Percentiles rank a stretch among this genome's conserved stretches.
These are phyloP conservation scores for Choreutis nemorana DNA, from an alignment of 2,888 invertebrate species.

Conservation along the genomic window DNA sequence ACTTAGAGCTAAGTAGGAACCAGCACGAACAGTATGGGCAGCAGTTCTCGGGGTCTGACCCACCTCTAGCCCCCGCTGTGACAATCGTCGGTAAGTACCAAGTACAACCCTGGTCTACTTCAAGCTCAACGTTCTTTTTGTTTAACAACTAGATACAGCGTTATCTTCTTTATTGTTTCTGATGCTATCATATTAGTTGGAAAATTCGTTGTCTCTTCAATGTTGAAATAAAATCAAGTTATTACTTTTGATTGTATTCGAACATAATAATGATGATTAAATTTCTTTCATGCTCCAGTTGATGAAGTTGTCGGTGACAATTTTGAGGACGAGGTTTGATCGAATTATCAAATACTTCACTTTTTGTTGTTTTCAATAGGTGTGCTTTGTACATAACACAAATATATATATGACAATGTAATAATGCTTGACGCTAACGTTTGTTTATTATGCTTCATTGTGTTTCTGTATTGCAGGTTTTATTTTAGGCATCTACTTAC, in stretches of 20 bases:
- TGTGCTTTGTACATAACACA: conserved; percentile 15
- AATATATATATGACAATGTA: conserved; percentile 3
- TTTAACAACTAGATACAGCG: too few relatives aligned
- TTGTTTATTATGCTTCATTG: conserved; percentile 15
- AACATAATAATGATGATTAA: conserved; percentile 9
- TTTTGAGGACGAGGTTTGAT: conserved; percentile 55
- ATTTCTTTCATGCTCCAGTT: conserved; percentile 57
- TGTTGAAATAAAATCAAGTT: conserved; percentile 1
- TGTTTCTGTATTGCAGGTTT: conserved; percentile 12
- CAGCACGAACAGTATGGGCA: conserved; percentile 78
- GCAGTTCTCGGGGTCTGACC: conserved; percentile 61
- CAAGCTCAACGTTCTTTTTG: too few relatives aligned
- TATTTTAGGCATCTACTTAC: conserved; percentile 4
- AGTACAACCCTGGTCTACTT: too few relatives aligned
- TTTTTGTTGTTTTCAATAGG: conserved; percentile 19
- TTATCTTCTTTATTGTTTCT: too few relatives aligned
- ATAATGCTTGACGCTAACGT: conserved; percentile 23
- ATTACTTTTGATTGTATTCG: conserved; percentile 9
- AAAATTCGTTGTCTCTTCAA: background rate
- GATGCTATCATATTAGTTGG: conserved; percentile 1
- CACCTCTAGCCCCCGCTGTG: conserved; percentile 28
- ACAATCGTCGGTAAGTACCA: conserved; percentile 59
- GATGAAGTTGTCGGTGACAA: conserved; percentile 51
- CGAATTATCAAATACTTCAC: conserved; percentile 17
- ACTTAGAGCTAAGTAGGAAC: conserved; percentile 74